Percentiles rank a stretch among this genome's conserved stretches.
Conservation (phyloP, 2,797 vertebrate genomes). For the Botia almorhae region DNA sequence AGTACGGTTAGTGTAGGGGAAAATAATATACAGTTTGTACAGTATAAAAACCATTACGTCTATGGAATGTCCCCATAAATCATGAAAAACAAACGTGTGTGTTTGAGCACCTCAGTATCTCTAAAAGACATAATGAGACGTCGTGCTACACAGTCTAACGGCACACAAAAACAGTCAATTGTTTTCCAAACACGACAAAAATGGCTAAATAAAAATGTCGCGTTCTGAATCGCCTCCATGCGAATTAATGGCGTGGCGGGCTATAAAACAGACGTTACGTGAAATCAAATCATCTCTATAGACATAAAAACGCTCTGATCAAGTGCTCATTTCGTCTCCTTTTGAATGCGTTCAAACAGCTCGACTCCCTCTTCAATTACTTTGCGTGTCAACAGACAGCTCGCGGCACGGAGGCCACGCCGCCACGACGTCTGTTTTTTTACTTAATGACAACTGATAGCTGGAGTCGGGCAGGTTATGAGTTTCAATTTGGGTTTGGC, state of each 20-base stretch:
- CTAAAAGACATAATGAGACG: constrained; percentile 82
- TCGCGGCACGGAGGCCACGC: constrained; percentile 72
- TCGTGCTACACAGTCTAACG: constrained; percentile 73
- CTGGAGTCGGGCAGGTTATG: constrained; percentile 82
- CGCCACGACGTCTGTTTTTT: constrained; percentile 69
- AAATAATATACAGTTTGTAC: no score
- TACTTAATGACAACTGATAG: constrained; percentile 83
- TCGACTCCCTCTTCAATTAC: constrained; percentile 81
- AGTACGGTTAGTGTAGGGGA: no score
- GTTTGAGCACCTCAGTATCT: constrained; percentile 68
- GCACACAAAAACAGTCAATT: constrained; percentile 78
- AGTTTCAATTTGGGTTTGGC: constrained; percentile 82
- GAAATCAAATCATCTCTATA: constrained; percentile 82
- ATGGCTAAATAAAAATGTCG: constrained; percentile 78
- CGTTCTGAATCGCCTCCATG: constrained; percentile 78
- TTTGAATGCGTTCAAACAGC: constrained; percentile 63
- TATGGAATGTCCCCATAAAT: no score
- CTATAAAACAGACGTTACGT: constrained; percentile 82
- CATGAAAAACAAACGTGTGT: constrained; percentile 11
- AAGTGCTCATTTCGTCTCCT: constrained; percentile 75
- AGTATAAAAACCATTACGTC: no score
- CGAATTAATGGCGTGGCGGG: constrained; percentile 80
- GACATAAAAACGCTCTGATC: constrained; percentile 82
- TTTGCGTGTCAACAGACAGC: constrained; percentile 81
- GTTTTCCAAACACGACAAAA: constrained; percentile 76